Percentiles rank a stretch among this genome's conserved stretches.
These are phyloP conservation scores for Enteromius anoplus DNA, from an alignment of 2,797 vertebrate genomes.

Conservation along the genomic window DNA sequence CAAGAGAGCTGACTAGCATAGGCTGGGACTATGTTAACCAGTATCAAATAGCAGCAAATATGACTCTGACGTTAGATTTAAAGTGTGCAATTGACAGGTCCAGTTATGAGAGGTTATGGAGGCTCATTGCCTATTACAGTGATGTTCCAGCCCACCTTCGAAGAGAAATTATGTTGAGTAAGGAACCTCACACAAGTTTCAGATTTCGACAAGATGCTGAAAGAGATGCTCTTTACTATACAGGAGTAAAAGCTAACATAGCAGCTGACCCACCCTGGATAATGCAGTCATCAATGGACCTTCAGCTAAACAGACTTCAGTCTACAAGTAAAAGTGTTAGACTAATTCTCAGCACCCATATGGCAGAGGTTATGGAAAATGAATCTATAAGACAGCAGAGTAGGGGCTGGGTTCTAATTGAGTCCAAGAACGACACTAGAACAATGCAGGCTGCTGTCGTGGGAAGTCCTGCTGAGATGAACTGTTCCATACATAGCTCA, in stretches of 20 bases:
- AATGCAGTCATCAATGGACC: conserved; percentile 80
- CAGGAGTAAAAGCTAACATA: conserved; percentile 83
- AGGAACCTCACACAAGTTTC: conserved; percentile 74
- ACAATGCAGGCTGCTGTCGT: conserved; percentile 70
- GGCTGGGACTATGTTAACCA: conserved; percentile 77
- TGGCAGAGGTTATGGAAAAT: conserved; percentile 70
- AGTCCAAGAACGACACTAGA: conserved; percentile 69
- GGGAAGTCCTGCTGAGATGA: conserved; percentile 74
- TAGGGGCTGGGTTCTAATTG: conserved; percentile 85
- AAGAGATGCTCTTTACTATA: conserved; percentile 85
- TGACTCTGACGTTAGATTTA: conserved; percentile 79
- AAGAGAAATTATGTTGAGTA: conserved; percentile 70
- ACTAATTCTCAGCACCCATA: conserved; percentile 73
- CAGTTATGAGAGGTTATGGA: conserved; percentile 89
- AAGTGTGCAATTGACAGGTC: conserved; percentile 84
- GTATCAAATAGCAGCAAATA: conserved; percentile 76
- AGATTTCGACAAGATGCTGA: conserved; percentile 83
- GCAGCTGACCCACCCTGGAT: conserved; percentile 83
- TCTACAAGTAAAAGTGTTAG: conserved; percentile 82
- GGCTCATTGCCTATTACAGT: conserved; percentile 92
- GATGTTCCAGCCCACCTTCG: conserved; percentile 84
- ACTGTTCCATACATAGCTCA: conserved; percentile 82
- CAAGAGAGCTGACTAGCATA: conserved; percentile 68
- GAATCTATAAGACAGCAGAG: conserved; percentile 66
- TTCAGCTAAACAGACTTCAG: conserved; percentile 84